Base-by-base conservation (phyloP, 2,888 invertebrate species). In the Scaptomyza polygonia region DNA sequence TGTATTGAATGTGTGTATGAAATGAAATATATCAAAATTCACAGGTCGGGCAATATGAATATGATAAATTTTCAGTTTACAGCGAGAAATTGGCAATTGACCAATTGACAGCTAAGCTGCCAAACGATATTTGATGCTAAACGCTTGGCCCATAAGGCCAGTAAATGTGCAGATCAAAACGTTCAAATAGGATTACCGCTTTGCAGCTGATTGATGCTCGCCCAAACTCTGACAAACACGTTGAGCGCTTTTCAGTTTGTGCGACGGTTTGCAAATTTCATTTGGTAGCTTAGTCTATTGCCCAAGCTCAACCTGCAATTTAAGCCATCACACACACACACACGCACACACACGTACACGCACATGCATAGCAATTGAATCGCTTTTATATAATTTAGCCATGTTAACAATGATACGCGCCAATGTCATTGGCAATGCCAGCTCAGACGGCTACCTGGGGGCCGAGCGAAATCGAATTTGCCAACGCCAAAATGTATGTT, bases 351-450 rank as follows among this genome's bases (percentile, higher is more conserved):
- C 21, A 42, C 39, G 42, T 18, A 32, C 42, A 32, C 32, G 18
- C 12, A n/a, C 3, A 25, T n/a, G 25, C 29, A 29, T 36, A 16
- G 12, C 40, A 57, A 21, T n/a, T 57, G 49, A 54, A 67, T 30
- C 58, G 69, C 51, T 58, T 63, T 58, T 63, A 72, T 82, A 79
- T 79, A 79, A 83, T 80, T 79, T 76, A 63, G 79, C 66, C 66
- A 68, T 64, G 71, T 79, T 79, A 83, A 77, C 84, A 79, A 66
- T 67, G 73, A 79, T 70, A 70, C 61, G 65, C 53, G 55, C 52
- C 55, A 56, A 52, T 36, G 63, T 54, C 58, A 58, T 55, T 34
- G 57, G 51, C 54, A 30, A 48, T 29, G 9, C 29, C 32, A 27
- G 49, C 29, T 39, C 32, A 18, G 40, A 27, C 34, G 62, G 40